Evolutionary conservation across 92 coral and sea anemone genomes (phyloP).

Genomic region (Siderastrea radians): DNA sequence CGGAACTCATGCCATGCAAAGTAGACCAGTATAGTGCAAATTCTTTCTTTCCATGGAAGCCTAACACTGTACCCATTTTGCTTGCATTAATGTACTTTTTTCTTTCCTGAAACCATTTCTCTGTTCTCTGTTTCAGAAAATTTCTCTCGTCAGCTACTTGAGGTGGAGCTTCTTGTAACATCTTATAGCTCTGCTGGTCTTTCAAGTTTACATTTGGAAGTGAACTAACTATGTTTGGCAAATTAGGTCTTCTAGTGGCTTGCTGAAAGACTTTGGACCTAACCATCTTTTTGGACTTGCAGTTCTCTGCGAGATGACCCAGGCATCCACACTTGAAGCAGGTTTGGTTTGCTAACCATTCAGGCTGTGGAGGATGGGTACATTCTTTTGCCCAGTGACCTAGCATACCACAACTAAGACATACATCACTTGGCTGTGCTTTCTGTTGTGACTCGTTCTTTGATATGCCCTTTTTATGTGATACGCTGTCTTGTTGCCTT

Average conservation of each 20-base stretch:
- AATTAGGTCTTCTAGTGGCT: slow-evolving; percentile 21
- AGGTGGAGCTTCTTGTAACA: slow-evolving; percentile 4
- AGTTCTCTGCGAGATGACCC: slow-evolving; percentile 29
- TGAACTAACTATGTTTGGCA: slow-evolving; percentile 7
- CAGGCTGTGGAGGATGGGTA: slow-evolving; percentile 24
- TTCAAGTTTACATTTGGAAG: slow-evolving; percentile 20
- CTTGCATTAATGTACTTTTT: slow-evolving; percentile 26
- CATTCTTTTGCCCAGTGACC: slow-evolving; percentile 45
- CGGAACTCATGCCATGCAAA: not conserved
- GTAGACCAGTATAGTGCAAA: not conserved
- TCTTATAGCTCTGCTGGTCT: not conserved
- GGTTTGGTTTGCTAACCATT: slow-evolving; percentile 46
- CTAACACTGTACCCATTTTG: slow-evolving; percentile 7
- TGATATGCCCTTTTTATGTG: not conserved
- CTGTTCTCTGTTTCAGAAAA: slow-evolving; percentile 31
- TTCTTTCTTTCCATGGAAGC: slow-evolving; percentile 9
- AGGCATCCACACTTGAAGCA: slow-evolving; percentile 39
- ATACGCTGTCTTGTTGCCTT: slow-evolving; percentile 14
- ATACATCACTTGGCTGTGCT: slow-evolving; percentile 33
- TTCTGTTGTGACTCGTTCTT: not conserved
- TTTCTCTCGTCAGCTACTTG: not conserved
- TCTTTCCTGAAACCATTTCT: slow-evolving; percentile 20
- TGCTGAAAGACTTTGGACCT: not conserved
- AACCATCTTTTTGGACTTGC: slow-evolving; percentile 7
- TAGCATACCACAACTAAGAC: slow-evolving; percentile 28